These are phyloP conservation scores for Chondrosia reniformis DNA, from an alignment of 37 sponge, comb jelly and placozoan species.

Conservation along the genomic window DNA sequence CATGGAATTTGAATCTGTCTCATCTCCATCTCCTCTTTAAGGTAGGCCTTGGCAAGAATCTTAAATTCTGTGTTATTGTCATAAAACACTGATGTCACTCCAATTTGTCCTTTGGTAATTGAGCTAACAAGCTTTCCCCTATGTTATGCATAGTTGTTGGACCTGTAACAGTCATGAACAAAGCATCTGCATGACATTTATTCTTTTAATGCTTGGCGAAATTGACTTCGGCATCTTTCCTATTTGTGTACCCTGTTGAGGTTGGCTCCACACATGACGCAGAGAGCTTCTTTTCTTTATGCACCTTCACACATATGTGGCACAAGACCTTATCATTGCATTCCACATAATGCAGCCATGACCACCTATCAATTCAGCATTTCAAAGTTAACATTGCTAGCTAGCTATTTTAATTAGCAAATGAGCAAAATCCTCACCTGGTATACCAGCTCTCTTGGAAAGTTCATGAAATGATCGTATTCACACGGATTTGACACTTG, in stretches of 20 bases:
- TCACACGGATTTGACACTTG: background rate
- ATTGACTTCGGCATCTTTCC: background rate
- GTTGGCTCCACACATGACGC: background rate
- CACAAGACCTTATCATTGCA: background rate
- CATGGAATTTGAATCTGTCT: constrained; percentile 16
- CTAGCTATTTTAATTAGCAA: too few species aligned
- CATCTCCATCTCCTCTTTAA: constrained; percentile 24
- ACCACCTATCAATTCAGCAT: background rate
- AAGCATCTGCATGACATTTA: background rate
- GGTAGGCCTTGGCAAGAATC: constrained; percentile 32
- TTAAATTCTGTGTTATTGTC: background rate
- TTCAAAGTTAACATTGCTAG: background rate
- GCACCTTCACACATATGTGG: background rate
- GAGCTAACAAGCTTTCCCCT: background rate
- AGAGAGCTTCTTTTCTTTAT: background rate
- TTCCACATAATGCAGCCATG: background rate
- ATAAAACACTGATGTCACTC: background rate
- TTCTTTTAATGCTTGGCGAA: background rate
- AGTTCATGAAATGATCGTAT: background rate
- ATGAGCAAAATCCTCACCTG: background rate
- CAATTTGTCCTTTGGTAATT: background rate
- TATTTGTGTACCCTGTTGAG: background rate
- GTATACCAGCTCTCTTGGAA: constrained; percentile 1
- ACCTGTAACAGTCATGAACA: background rate
- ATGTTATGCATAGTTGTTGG: background rate